Percentiles rank a stretch among this genome's conserved stretches.
Evolutionary conservation across 2,888 invertebrate genomes (phyloP).

Genomic region (Subacronicta megacephala): DNA sequence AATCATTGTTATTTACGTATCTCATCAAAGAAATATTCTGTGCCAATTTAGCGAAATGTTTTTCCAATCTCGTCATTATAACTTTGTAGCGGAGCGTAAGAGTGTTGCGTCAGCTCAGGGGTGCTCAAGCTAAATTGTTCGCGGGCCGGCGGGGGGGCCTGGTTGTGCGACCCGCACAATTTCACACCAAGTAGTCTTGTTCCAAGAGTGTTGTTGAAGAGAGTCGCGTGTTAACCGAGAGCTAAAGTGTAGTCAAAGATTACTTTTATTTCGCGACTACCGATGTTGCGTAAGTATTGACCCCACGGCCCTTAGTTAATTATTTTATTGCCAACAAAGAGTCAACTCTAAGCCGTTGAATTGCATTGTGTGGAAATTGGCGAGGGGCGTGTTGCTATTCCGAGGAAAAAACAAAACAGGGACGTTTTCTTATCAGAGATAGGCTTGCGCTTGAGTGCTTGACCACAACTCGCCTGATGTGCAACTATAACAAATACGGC

Average conservation of each 20-base stretch:
- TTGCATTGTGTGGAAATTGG: too few species aligned
- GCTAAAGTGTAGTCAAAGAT: too few species aligned
- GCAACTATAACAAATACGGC: too few species aligned
- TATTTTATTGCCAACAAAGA: neutral
- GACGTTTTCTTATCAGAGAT: too few species aligned
- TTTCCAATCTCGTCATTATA: slow-evolving; percentile 41
- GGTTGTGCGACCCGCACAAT: neutral
- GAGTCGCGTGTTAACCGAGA: rapidly evolving
- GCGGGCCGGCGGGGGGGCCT: neutral
- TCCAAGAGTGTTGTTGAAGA: too few species aligned
- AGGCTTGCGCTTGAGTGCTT: too few species aligned
- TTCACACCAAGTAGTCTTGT: neutral
- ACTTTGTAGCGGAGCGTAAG: slow-evolving; percentile 16
- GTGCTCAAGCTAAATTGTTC: neutral
- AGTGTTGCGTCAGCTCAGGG: neutral
- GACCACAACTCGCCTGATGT: too few species aligned
- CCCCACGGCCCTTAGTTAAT: slow-evolving; percentile 2
- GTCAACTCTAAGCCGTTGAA: too few species aligned
- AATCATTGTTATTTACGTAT: slow-evolving; percentile 60
- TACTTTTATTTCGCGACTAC: too few species aligned
- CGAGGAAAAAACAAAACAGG: too few species aligned
- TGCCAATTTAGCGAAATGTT: slow-evolving; percentile 58
- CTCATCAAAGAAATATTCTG: slow-evolving; percentile 60
- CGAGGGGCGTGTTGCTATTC: too few species aligned
- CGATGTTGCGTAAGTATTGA: neutral